Base-by-base conservation (phyloP, 2,113 vertebrate genomes). In the Scalopus aquaticus region DNA sequence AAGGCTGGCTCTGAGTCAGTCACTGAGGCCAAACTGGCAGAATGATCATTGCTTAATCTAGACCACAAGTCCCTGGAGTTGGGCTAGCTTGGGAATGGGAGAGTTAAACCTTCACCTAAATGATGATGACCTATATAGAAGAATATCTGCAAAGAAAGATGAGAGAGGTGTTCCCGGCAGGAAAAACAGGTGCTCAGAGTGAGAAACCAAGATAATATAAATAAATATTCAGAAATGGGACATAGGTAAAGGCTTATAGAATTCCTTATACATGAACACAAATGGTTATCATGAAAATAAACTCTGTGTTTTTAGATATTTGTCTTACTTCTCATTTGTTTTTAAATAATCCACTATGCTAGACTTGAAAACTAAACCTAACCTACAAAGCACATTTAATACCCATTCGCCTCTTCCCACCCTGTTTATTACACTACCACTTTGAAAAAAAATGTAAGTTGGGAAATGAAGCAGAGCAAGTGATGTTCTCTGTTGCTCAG, bases 401-500 rank as follows among this genome's bases (percentile, higher is more conserved):
- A 3, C 2, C 42, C n/a, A 51, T 77, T 90, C 17, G 77, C 15
- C 19, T 32, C 1, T 28, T 46, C 46, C 12, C 19, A 49, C 65
- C 44, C 32, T 88, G 46, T 81, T 4, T 44, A 69, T 67, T 85
- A 65, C 20, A 24, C 32, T 86, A 24, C 24, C 80, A 22, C 26
- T 12, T 42, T 39, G 12, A 70, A 26, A 39, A 39, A 54, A 86
- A 42, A 42, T 46, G 24, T 69, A 74, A 84, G n/a, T 20, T 95
- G 46, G 42, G 46, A 74, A 90, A 70, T 76, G 6, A 35, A 60
- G 13, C 20, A 72, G 81, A 89, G 46, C 72, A 37, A 24, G 79
- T 37, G 32, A 77, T 49, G 19, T 28, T 90, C 49, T 86, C 87
- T 64, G n/a, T 81, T 88, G 86, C 79, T 93, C 54, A 93, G 69